Percentiles rank a stretch among this genome's conserved stretches.
These are phyloP conservation scores for Gastrophryne carolinensis DNA, from an alignment of 2,797 vertebrate species.

Conservation along the genomic window DNA sequence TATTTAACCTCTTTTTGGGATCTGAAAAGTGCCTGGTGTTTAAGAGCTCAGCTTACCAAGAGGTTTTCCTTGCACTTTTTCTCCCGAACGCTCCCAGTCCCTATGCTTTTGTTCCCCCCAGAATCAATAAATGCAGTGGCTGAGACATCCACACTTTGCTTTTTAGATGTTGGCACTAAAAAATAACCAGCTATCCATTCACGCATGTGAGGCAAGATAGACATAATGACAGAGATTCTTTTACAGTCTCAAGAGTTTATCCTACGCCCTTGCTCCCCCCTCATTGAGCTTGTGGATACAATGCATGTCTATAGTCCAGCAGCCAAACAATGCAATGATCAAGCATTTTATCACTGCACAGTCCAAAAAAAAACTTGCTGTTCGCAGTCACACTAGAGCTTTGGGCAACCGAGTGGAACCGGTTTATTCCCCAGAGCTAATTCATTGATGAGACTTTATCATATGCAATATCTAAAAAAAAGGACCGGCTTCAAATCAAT, in stretches of 20 bases:
- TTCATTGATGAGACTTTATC: neutral
- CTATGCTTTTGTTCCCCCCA: conserved; percentile 51
- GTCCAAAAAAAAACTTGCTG: conserved; percentile 48
- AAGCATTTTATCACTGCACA: conserved; percentile 49
- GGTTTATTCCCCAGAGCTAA: neutral
- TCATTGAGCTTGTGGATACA: conserved; percentile 57
- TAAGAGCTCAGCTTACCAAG: conserved; percentile 65
- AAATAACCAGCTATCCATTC: conserved; percentile 66
- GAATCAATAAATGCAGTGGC: conserved; percentile 73
- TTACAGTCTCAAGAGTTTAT: conserved; percentile 65
- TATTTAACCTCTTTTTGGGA: conserved; percentile 71
- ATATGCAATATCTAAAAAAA: neutral
- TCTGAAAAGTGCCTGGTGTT: conserved; percentile 63
- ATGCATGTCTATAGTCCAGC: conserved; percentile 43
- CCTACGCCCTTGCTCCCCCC: conserved; percentile 60
- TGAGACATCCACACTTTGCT: conserved; percentile 66
- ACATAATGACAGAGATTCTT: conserved; percentile 69
- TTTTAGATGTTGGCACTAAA: conserved; percentile 64
- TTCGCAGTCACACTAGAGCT: conserved; percentile 61
- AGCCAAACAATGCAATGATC: conserved; percentile 55
- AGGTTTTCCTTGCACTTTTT: conserved; percentile 67
- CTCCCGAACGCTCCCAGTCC: conserved; percentile 56
- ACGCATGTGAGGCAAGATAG: conserved; percentile 64
- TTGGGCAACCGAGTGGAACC: conserved; percentile 3
- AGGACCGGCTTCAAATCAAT: conserved; percentile 54